These are phyloP conservation scores for Centroberyx gerrardi DNA, from an alignment of 2,797 vertebrate species.

Conservation along the genomic window DNA sequence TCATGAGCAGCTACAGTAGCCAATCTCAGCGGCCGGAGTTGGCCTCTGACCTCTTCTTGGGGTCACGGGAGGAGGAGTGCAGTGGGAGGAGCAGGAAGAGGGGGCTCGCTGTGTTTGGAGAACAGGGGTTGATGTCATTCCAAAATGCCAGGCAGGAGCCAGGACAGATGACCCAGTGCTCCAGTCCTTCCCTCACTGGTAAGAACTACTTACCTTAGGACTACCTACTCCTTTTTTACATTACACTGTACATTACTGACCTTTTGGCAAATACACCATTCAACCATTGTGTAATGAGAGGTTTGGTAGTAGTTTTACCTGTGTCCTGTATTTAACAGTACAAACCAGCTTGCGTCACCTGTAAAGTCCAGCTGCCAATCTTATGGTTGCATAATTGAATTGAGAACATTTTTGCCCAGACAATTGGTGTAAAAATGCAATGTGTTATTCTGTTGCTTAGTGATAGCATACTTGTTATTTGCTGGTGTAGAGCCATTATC, in stretches of 20 bases:
- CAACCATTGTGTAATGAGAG: not conserved
- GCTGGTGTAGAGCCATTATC: conserved; percentile 22
- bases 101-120: conserved; percentile 92
- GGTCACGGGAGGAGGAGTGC: conserved; percentile 88
- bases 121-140: conserved; percentile 94
- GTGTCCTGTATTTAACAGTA: no score
- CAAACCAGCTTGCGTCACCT: no score
- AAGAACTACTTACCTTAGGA: conserved; percentile 70
- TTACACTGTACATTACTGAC: conserved; percentile 3
- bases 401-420: conserved; percentile 34
- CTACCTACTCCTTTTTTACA: conserved; percentile 31
- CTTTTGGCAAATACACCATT: not conserved
- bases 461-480: conserved; percentile 44
- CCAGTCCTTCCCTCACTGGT: conserved; percentile 89
- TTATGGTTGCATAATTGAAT: conserved; percentile 24
- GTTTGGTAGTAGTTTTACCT: not conserved
- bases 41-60: conserved; percentile 87
- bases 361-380: not conserved
- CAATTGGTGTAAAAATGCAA: conserved; percentile 12
- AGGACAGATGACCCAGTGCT: conserved; percentile 85
- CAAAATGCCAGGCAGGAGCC: conserved; percentile 90
- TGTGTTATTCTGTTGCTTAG: conserved; percentile 29
- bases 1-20: conserved; percentile 90
- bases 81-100: conserved; percentile 88
- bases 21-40: conserved; percentile 87